Evolutionary conservation across 2,888 invertebrate species (phyloP), one percentile per base, ranked within the genome.

Genomic region (Mythimna impura): DNA sequence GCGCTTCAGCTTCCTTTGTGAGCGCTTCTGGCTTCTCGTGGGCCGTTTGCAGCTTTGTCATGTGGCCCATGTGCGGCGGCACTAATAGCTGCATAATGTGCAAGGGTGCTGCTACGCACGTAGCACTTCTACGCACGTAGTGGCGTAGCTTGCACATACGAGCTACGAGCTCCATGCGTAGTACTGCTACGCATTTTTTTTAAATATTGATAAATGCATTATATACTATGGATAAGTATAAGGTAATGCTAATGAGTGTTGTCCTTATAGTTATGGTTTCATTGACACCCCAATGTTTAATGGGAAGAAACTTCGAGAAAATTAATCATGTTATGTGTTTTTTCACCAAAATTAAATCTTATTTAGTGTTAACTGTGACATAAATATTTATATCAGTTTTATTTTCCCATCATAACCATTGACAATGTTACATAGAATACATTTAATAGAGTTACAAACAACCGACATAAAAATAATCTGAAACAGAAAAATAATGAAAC

Each of bases 101-200:
- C n/a, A 47, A 36, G 14, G 40, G 22, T 9, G 9, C 20, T 22
- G 70, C 30, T 75, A 70, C 61, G 61, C 74, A 61, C 20, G 43
- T 55, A 73, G 54, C 54, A 4, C 20, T 50, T 22, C 30, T 65
- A 75, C 57, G 58, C 62, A 34, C 66, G 75, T 77, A 77, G 40
- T 25, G 12, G 7, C 66, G 47, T 50, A 67, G 52, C 63, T 3
- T 52, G 50, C 52, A 63, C n/a, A 62, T 76, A 78, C 60, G 43
- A 57, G 57, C 43, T 76, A 78, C 25, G 43, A 54, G 47, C 36
- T 62, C 55, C 60, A 22, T n/a, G 40, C 60, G 52, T 58, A 58
- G 36, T 5, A 25, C 2, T 22, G 6, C 36, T 60, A 71, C 57
- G 25, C n/a, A 54, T 6, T 54, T 36, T 64, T 43, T 43, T 34